phyloP scores from a whole-genome alignment of 2,888 invertebrate genomes.

The Microdon myrmicae region DNA sequence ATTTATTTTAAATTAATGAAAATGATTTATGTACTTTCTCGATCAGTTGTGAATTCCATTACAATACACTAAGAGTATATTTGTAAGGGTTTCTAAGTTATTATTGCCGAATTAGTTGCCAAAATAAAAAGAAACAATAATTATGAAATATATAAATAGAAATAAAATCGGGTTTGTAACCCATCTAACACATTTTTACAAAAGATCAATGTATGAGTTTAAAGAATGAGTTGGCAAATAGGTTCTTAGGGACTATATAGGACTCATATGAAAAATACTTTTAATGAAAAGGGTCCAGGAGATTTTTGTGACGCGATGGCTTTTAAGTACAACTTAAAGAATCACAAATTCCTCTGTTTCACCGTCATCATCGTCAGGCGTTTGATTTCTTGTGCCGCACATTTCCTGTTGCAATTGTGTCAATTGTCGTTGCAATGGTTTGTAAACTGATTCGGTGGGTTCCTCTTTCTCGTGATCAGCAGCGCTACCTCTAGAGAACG shows the following conservation, averaged over 20 bases:
- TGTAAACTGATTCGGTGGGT: constrained; percentile 67
- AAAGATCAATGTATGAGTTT: no score
- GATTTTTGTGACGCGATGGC: no score
- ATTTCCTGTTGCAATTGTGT: constrained; percentile 70
- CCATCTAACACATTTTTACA: no score
- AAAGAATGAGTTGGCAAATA: constrained; percentile 24
- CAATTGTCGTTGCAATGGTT: constrained; percentile 70
- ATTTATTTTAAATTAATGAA: background rate
- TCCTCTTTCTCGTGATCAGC: constrained; percentile 66
- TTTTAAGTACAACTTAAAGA: constrained; percentile 69
- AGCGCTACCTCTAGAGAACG: constrained; percentile 79
- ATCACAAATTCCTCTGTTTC: constrained; percentile 81
- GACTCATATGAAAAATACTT: constrained; percentile 43
- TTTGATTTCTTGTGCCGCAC: constrained; percentile 65
- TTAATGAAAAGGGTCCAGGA: no score
- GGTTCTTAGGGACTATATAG: constrained; percentile 17
- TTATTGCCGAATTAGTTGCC: constrained; percentile 27
- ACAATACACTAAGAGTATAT: no score
- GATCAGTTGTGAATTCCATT: no score
- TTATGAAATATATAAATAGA: constrained; percentile 40
- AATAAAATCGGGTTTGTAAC: constrained; percentile 18
- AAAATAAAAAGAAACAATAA: constrained; percentile 32
- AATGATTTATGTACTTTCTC: background rate
- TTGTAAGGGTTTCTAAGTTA: constrained; percentile 34
- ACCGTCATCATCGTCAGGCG: constrained; percentile 74